These are phyloP conservation scores for Apantesis nais DNA, from an alignment of 2,888 invertebrate genomes.

Conservation along the genomic window DNA sequence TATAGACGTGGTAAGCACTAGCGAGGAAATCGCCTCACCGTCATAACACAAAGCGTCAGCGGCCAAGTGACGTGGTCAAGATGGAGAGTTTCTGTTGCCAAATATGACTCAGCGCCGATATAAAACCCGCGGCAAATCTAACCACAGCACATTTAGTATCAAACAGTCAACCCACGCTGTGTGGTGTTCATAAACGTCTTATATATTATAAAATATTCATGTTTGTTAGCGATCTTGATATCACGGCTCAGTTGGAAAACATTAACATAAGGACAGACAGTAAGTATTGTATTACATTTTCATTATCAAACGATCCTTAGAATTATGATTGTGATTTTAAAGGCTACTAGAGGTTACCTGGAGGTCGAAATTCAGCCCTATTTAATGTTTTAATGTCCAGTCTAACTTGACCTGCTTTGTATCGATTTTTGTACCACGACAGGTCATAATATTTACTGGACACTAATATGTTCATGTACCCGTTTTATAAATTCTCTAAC, in stretches of 20 bases:
- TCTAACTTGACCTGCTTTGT: no score
- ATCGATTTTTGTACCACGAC: no score
- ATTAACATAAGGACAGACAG: constrained; percentile 67
- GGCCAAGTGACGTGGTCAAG: constrained; percentile 66
- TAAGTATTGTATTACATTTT: constrained; percentile 53
- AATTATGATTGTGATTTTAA: background rate
- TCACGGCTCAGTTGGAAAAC: constrained; percentile 70
- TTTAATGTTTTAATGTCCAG: no score
- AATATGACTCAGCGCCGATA: constrained; percentile 74
- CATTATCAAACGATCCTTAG: background rate
- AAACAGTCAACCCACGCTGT: constrained; percentile 50
- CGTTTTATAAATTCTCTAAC: no score
- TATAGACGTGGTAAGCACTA: constrained; percentile 24
- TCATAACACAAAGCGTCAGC: constrained; percentile 71
- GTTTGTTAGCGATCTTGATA: constrained; percentile 74
- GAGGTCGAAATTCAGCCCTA: no score
- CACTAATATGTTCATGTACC: no score
- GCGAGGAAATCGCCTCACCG: constrained; percentile 54
- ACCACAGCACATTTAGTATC: constrained; percentile 65
- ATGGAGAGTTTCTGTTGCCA: constrained; percentile 72
- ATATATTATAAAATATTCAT: constrained; percentile 55
- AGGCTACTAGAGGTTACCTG: no score
- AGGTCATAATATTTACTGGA: no score
- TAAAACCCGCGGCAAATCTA: constrained; percentile 67
- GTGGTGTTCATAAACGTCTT: constrained; percentile 42